phyloP scores from a whole-genome alignment of 2,797 vertebrate species.

The Melanotaenia maccullochi region DNA sequence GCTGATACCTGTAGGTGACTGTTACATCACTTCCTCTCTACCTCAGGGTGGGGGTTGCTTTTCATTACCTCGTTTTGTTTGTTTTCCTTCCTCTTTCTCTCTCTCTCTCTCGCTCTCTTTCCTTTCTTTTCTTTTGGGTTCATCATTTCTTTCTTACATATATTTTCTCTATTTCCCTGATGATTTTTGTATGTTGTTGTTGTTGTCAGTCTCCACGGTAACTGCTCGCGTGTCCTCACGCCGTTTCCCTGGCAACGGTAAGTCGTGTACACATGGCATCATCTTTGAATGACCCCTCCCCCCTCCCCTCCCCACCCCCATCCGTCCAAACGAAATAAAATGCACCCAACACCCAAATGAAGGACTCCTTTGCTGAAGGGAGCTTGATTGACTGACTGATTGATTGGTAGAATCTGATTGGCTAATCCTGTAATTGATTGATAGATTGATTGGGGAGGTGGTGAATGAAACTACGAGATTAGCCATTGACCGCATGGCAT shows the following conservation, averaged over 20 bases:
- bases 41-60: slow-evolving; percentile 76
- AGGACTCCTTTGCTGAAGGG: slow-evolving; percentile 65
- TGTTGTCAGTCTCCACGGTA: slow-evolving; percentile 91
- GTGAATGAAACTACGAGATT: slow-evolving; percentile 77
- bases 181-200: slow-evolving; percentile 89
- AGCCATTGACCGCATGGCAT: slow-evolving; percentile 82
- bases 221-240: slow-evolving; percentile 89
- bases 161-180: slow-evolving; percentile 89
- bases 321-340: slow-evolving; percentile 75
- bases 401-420: slow-evolving; percentile 68
- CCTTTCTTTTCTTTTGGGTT: slow-evolving; percentile 68
- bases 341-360: slow-evolving; percentile 76
- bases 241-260: slow-evolving; percentile 88
- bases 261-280: slow-evolving; percentile 89
- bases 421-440: slow-evolving; percentile 77
- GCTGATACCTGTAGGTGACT: slow-evolving; percentile 68
- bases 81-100: slow-evolving; percentile 53
- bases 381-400: slow-evolving; percentile 66
- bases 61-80: slow-evolving; percentile 78
- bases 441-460: slow-evolving; percentile 68
- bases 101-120: slow-evolving; percentile 7
- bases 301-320: slow-evolving; percentile 74
- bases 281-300: slow-evolving; percentile 85
- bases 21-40: slow-evolving; percentile 75
- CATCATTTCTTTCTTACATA: slow-evolving; percentile 84